phyloP scores from a whole-genome alignment of 1,140 invertebrate species.

The Aleiodes sp. region DNA sequence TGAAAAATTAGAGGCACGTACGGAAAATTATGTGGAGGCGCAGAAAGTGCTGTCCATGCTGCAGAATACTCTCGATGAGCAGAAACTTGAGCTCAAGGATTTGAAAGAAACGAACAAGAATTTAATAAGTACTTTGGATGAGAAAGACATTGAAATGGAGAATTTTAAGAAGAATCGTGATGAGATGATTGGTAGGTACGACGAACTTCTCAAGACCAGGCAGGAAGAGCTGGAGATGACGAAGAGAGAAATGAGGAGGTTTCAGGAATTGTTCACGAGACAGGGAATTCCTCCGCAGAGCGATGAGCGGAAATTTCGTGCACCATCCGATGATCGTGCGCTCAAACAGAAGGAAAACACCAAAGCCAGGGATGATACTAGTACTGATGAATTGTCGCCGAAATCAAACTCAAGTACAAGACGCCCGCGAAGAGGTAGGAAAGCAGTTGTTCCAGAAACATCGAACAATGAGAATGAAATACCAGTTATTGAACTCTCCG shows the following conservation, averaged over 20 bases:
- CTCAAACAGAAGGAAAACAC: conserved; percentile 23
- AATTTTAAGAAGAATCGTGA: conserved; percentile 52
- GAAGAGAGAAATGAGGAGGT: conserved; percentile 45
- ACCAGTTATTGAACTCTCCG: not conserved
- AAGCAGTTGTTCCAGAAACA: not conserved
- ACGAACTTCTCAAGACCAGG: conserved; percentile 46
- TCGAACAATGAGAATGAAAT: conserved; percentile 5
- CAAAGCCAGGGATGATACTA: conserved; percentile 33
- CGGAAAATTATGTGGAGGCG: not conserved
- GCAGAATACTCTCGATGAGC: not conserved
- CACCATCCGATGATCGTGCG: conserved; percentile 8
- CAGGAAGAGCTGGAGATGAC: conserved; percentile 46
- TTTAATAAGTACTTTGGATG: not conserved
- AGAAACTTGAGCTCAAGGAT: not conserved
- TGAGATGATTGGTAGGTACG: conserved; percentile 48
- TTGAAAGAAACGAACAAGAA: not conserved
- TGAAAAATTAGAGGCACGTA: not conserved
- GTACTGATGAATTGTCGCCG: conserved; percentile 43
- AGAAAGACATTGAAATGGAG: conserved; percentile 51
- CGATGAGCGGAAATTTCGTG: conserved; percentile 24
- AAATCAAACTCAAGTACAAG: conserved; percentile 21
- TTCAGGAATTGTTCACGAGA: conserved; percentile 43
- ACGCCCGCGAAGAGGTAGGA: conserved; percentile 24
- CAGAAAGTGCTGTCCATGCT: not conserved
- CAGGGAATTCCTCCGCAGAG: conserved; percentile 28